Conservation (phyloP, 1,140 invertebrate genomes). For the Pseudachorutes palmiensis region DNA sequence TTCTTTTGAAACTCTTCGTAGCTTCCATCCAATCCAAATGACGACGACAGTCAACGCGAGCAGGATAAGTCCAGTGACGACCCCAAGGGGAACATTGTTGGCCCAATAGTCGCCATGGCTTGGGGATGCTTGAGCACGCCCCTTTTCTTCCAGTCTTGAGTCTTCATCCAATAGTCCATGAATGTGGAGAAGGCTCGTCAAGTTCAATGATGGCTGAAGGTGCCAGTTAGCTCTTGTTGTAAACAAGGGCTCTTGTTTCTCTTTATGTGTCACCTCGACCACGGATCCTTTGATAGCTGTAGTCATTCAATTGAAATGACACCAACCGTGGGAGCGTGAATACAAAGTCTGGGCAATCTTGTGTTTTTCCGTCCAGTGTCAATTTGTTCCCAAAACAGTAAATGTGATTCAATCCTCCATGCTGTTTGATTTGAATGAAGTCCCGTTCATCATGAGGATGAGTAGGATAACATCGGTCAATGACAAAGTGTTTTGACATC, state of each 20-base stretch:
- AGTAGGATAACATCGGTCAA: not conserved
- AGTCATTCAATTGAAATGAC: slow-evolving; percentile 23
- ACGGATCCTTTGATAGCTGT: slow-evolving; percentile 12
- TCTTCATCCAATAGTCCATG: not conserved
- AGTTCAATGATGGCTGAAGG: slow-evolving; percentile 14
- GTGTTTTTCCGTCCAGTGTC: not conserved
- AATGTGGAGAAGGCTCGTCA: not conserved
- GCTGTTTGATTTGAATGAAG: slow-evolving; percentile 18
- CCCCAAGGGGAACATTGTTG: too few relatives aligned
- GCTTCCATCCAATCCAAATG: too few relatives aligned
- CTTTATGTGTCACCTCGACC: slow-evolving; percentile 7
- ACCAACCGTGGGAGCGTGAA: slow-evolving; percentile 13
- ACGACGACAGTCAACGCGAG: too few relatives aligned
- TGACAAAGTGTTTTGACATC: slow-evolving; percentile 4
- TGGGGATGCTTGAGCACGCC: too few relatives aligned
- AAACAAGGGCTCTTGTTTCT: slow-evolving; percentile 20
- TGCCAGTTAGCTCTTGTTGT: slow-evolving; percentile 21
- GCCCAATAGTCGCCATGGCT: too few relatives aligned
- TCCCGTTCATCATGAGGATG: slow-evolving; percentile 6
- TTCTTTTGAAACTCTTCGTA: too few relatives aligned
- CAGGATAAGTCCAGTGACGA: too few relatives aligned
- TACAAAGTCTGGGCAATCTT: slow-evolving; percentile 13
- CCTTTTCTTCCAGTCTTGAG: not conserved
- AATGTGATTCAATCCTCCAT: not conserved
- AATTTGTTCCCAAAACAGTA: slow-evolving; percentile 23